Conservation (phyloP, 2,888 invertebrate genomes). For the Aplocera efformata region DNA sequence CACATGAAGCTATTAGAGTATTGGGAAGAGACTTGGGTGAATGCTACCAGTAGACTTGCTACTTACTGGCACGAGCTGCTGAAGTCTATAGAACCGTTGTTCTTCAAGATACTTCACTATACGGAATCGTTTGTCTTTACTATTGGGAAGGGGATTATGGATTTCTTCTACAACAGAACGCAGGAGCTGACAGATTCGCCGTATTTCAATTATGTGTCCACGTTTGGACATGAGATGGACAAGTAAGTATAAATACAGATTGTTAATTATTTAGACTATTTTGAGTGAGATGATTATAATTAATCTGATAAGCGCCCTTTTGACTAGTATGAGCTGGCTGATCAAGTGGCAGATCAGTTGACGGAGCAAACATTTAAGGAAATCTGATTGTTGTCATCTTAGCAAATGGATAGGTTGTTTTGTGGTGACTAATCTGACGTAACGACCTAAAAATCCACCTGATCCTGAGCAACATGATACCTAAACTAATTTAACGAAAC, state of each 20-base stretch:
- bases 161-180: constrained; percentile 89
- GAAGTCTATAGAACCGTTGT: constrained; percentile 87
- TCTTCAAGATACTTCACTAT: constrained; percentile 88
- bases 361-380: too few species aligned
- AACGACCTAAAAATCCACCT: too few species aligned
- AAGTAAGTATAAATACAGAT: constrained; percentile 45
- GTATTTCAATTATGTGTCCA: constrained; percentile 89
- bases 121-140: constrained; percentile 87
- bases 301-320: too few species aligned
- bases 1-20: constrained; percentile 84
- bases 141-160: constrained; percentile 86
- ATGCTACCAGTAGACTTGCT: constrained; percentile 81
- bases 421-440: too few species aligned
- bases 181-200: constrained; percentile 90
- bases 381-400: too few species aligned
- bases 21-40: constrained; percentile 87
- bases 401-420: too few species aligned
- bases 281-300: too few species aligned
- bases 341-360: too few species aligned
- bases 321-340: too few species aligned
- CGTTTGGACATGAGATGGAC: constrained; percentile 90
- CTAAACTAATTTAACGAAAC: too few species aligned
- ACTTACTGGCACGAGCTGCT: constrained; percentile 87
- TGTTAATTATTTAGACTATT: not conserved
- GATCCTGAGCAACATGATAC: too few species aligned